These are phyloP conservation scores for Lissocephala sabroskyi DNA, from an alignment of 2,888 invertebrate species.

Conservation along the genomic window DNA sequence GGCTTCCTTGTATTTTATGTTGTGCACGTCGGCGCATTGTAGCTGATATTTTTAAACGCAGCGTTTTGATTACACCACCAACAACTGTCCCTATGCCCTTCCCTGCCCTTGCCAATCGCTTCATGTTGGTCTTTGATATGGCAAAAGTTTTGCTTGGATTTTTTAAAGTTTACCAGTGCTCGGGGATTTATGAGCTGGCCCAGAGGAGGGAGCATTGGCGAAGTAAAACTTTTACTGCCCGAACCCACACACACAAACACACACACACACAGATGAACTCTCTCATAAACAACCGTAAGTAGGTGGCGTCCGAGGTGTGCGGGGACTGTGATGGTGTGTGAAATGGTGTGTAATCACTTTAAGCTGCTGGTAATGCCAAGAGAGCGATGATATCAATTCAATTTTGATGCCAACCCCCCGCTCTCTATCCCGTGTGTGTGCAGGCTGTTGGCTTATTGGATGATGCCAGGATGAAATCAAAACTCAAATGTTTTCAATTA, in stretches of 20 bases:
- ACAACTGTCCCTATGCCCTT: background rate
- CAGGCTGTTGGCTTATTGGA: too few relatives aligned
- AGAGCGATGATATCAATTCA: slow-evolving; percentile 33
- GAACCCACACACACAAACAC: slow-evolving; percentile 9
- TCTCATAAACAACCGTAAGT: too few relatives aligned
- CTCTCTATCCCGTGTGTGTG: too few relatives aligned
- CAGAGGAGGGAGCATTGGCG: too few relatives aligned
- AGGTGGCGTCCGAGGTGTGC: slow-evolving; percentile 29
- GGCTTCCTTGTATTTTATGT: slow-evolving; percentile 4
- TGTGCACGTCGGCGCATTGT: background rate
- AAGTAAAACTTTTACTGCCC: slow-evolving; percentile 42
- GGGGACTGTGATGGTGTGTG: slow-evolving; percentile 9
- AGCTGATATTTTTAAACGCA: slow-evolving; percentile 1
- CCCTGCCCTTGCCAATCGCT: slow-evolving; percentile 2
- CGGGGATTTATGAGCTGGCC: slow-evolving; percentile 48
- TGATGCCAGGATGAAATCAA: too few relatives aligned
- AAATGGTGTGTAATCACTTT: slow-evolving; percentile 44
- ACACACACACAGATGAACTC: too few relatives aligned
- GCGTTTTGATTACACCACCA: slow-evolving; percentile 11
- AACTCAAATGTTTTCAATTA: too few relatives aligned
- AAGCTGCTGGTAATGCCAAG: slow-evolving; percentile 44
- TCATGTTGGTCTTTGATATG: slow-evolving; percentile 23
- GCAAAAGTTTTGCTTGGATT: slow-evolving; percentile 31
- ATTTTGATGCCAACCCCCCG: slow-evolving; percentile 10
- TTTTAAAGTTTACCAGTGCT: slow-evolving; percentile 29